A percentile compares a stretch with the other conserved stretches of the same genome.
phyloP scores from a whole-genome alignment of 1,140 invertebrate genomes.

The Alviniconcha marisindica region DNA sequence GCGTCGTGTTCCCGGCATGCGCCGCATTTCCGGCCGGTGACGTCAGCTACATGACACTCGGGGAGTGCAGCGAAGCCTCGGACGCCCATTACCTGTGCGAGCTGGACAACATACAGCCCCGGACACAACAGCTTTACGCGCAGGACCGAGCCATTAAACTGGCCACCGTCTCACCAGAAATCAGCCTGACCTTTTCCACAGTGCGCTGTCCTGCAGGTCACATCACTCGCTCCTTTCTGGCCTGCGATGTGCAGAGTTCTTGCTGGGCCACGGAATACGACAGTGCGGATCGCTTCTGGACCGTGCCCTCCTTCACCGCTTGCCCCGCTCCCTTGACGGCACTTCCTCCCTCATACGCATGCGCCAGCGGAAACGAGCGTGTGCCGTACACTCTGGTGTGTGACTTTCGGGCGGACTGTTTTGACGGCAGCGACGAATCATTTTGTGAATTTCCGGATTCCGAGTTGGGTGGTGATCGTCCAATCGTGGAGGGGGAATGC shows the following conservation, averaged over 20 bases:
- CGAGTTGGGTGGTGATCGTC: background rate
- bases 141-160: no score
- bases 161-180: no score
- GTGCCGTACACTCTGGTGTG: constrained; percentile 29
- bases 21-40: no score
- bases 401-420: constrained; percentile 17
- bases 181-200: no score
- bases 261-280: constrained; percentile 21
- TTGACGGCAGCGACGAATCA: constrained; percentile 16
- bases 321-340: background rate
- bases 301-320: background rate
- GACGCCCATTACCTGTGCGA: no score
- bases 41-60: no score
- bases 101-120: no score
- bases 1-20: no score
- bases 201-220: constrained; percentile 5
- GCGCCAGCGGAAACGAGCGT: background rate
- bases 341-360: constrained; percentile 5
- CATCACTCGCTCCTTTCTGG: constrained; percentile 19
- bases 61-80: no score
- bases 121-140: no score
- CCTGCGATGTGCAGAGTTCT: background rate
- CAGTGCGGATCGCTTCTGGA: no score
- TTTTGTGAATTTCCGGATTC: background rate
- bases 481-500: background rate